Conservation (phyloP, 2,888 invertebrate species). For the Polydrusus pterygomalis region DNA sequence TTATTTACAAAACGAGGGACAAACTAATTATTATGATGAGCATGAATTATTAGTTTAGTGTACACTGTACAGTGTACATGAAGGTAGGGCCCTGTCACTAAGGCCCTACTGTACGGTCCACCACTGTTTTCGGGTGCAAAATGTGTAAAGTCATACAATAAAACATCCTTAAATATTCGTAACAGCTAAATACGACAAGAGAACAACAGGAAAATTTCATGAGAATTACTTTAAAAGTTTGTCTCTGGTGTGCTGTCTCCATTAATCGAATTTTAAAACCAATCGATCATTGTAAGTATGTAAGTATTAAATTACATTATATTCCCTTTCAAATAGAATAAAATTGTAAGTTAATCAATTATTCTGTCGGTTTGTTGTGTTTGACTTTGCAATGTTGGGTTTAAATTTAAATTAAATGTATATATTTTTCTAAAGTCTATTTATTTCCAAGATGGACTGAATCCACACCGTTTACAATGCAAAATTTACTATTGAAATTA, state of each 20-base stretch:
- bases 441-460: no score
- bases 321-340: constrained; percentile 23
- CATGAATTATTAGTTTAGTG: no score
- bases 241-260: constrained; percentile 1
- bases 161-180: neutral
- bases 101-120: no score
- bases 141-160: no score
- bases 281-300: constrained; percentile 33
- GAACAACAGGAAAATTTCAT: constrained; percentile 1
- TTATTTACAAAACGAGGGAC: no score
- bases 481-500: no score
- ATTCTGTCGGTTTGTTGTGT: constrained; percentile 14
- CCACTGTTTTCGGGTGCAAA: no score
- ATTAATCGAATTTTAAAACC: constrained; percentile 8
- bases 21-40: no score
- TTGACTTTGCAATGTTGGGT: neutral
- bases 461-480: no score
- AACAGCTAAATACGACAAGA: neutral
- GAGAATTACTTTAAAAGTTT: neutral
- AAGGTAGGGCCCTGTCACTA: no score
- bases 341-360: constrained; percentile 22
- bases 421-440: no score
- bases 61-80: no score
- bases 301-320: constrained; percentile 31
- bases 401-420: constrained; percentile 21